Evolutionary conservation across 2,113 vertebrate genomes (phyloP), one percentile per base, ranked within the genome.

Genomic region (Pomatostomus ruficeps): DNA sequence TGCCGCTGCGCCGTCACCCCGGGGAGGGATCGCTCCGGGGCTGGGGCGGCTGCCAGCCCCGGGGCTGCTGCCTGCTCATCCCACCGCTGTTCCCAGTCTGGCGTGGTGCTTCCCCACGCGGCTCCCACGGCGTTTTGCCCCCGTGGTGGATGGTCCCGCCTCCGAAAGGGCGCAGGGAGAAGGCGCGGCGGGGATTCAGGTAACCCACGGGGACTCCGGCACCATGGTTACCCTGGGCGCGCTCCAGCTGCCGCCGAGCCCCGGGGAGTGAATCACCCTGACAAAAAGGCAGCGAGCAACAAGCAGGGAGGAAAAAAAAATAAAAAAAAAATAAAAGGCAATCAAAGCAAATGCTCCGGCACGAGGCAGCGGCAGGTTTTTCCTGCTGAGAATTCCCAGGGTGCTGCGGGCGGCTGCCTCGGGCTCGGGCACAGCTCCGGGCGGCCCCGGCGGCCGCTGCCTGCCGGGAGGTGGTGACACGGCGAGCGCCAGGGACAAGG

Each of bases 191-290:
- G 82, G 85, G 77, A 18, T 46, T 1, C 28, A 11, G 85, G 93
- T 42, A 58, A 77, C 77, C 48, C 23, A 7, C 6, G 46, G 84
- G 73, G 52, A n/a, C 77, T 36, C 26, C 5, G 85, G 55, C 75
- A 23, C 90, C 94, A 85, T 88, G 88, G 91, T 91, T 94, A 93
- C 93, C 91, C 77, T 80, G 84, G 87, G 93, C 91, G 25, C 45
- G 14, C 91, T 91, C 61, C 91, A 91, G 83, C 95, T 88, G 62
- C 83, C 7, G 51, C 93, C 25, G 9, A 54, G 87, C 75, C 96
- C 92, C 7, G 14, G 58, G 85, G 74, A 85, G 79, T 91, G 92
- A 95, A 95, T 94, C 85, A 92, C 77, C 45, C 79, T 46, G 87
- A 70, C 89, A 89, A 67, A 94, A 67, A 77, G 66, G 67, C 86